These are phyloP conservation scores for Xylota segnis DNA, from an alignment of 2,888 invertebrate species.

Conservation along the genomic window DNA sequence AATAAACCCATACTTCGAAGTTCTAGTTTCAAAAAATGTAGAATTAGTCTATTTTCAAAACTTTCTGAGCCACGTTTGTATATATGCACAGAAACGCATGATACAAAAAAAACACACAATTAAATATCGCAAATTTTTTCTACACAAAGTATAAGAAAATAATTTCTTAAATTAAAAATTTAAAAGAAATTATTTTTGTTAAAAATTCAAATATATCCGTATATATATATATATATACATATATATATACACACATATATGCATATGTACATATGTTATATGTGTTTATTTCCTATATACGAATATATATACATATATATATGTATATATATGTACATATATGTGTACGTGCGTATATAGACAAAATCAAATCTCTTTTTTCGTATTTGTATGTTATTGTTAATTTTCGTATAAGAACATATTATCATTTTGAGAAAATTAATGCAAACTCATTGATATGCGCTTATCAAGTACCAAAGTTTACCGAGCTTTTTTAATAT, in stretches of 20 bases:
- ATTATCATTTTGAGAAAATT: constrained; percentile 84
- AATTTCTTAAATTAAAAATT: constrained; percentile 51
- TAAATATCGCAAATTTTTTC: constrained; percentile 62
- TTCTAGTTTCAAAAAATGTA: neutral
- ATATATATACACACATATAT: constrained; percentile 42
- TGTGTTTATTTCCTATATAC: neutral
- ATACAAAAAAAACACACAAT: constrained; percentile 65
- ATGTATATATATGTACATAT: constrained; percentile 63
- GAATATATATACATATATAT: constrained; percentile 34
- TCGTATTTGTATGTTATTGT: constrained; percentile 85
- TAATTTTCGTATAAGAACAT: constrained; percentile 82
- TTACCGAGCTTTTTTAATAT: constrained; percentile 76
- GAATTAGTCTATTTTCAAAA: neutral
- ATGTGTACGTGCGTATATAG: constrained; percentile 62
- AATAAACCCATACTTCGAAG: no score
- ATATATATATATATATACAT: constrained; percentile 34
- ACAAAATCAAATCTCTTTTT: constrained; percentile 83
- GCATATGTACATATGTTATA: constrained; percentile 45
- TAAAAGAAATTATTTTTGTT: constrained; percentile 57
- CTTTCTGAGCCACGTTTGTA: constrained; percentile 17
- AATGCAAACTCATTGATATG: constrained; percentile 83
- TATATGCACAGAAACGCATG: constrained; percentile 65
- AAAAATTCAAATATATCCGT: constrained; percentile 49
- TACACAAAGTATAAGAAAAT: constrained; percentile 50
- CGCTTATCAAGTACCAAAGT: constrained; percentile 79